Evolutionary conservation across 2,888 invertebrate species (phyloP).

Genomic region (Parnassius mnemosyne): DNA sequence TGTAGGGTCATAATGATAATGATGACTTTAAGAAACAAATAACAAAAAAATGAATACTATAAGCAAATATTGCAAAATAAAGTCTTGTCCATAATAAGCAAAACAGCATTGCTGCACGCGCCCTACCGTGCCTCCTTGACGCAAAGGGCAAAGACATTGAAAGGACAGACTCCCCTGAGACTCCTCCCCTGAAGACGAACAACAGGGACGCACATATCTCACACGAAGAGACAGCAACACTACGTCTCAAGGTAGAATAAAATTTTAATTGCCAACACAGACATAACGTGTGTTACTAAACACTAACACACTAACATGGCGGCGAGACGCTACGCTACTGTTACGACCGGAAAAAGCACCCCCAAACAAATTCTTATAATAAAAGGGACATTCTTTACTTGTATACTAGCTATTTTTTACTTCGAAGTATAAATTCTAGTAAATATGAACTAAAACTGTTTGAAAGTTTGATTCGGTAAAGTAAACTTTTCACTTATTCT

Average conservation of each 20-base stretch:
- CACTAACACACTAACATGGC: slow-evolving; percentile 51
- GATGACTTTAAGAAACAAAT: no score
- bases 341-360: slow-evolving; percentile 71
- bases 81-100: slow-evolving; percentile 56
- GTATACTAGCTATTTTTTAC: neutral
- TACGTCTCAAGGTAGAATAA: slow-evolving; percentile 77
- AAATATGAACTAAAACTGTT: no score
- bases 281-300: slow-evolving; percentile 49
- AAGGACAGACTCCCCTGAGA: slow-evolving; percentile 84
- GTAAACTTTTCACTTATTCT: no score
- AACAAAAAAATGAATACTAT: no score
- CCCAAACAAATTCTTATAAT: slow-evolving; percentile 74
- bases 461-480: no score
- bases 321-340: slow-evolving; percentile 62
- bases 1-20: no score
- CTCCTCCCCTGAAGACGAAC: slow-evolving; percentile 77
- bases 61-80: slow-evolving; percentile 19
- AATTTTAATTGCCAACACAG: slow-evolving; percentile 79
- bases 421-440: no score
- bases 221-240: slow-evolving; percentile 50
- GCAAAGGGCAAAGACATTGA: slow-evolving; percentile 82
- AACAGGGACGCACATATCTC: slow-evolving; percentile 60
- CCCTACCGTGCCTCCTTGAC: slow-evolving; percentile 74
- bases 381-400: slow-evolving; percentile 59
- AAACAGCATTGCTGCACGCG: slow-evolving; percentile 54